These are phyloP conservation scores for Pseudomyrmex flavicornis DNA, from an alignment of 1,140 invertebrate species.

Conservation along the genomic window DNA sequence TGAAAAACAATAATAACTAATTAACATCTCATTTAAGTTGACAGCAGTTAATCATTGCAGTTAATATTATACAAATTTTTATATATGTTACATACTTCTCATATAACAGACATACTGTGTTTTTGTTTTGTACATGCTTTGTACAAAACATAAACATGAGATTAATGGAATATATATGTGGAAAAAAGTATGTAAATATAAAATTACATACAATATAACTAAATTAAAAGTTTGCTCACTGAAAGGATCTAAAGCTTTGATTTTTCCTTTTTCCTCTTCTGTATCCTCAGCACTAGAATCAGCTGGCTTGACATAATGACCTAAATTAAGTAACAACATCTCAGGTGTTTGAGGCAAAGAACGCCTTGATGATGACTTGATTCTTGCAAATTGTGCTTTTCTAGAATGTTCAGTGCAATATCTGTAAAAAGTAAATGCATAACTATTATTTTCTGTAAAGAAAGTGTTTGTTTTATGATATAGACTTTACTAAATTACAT, in stretches of 20 bases:
- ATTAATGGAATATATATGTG: constrained; percentile 4
- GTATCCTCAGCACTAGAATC: constrained; percentile 76
- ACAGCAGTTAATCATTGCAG: background rate
- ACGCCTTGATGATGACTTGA: constrained; percentile 86
- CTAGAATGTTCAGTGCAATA: constrained; percentile 89
- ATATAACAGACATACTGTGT: too few relatives aligned
- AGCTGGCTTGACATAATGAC: constrained; percentile 85
- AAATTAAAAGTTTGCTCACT: constrained; percentile 80
- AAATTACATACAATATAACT: constrained; percentile 4
- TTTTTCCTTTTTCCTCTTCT: constrained; percentile 75
- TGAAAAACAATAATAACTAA: constrained; percentile 73
- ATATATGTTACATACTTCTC: too few relatives aligned
- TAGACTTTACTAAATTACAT: background rate
- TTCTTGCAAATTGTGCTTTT: constrained; percentile 86
- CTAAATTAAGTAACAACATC: constrained; percentile 86
- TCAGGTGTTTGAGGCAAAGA: constrained; percentile 87
- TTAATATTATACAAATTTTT: too few relatives aligned
- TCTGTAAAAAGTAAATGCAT: constrained; percentile 79
- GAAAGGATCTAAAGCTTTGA: constrained; percentile 85
- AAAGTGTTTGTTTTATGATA: background rate
- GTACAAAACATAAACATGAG: background rate
- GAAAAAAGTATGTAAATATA: constrained; percentile 1
- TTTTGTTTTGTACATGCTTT: too few relatives aligned
- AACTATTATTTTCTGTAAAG: constrained; percentile 30
- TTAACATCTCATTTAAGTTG: constrained; percentile 12